phyloP scores from a whole-genome alignment of 2,888 invertebrate species.

The Metallyticus violacea region DNA sequence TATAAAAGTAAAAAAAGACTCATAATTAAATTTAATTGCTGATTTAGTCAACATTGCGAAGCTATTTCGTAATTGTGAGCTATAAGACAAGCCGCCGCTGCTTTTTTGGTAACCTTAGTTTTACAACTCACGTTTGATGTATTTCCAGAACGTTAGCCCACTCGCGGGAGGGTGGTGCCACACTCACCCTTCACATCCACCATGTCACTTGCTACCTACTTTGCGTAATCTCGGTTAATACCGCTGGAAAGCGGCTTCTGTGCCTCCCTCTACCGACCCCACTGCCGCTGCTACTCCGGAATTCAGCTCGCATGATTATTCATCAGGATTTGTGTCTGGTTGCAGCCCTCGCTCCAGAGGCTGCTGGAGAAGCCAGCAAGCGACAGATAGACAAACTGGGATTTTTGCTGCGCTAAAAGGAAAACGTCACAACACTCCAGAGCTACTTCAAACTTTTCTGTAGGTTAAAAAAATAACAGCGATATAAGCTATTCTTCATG shows the following conservation, averaged over 20 bases:
- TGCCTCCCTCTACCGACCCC: too few relatives aligned
- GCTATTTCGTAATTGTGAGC: too few relatives aligned
- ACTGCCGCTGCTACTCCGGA: too few relatives aligned
- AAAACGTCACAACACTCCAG: background rate
- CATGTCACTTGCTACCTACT: constrained; percentile 13
- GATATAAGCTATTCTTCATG: too few relatives aligned
- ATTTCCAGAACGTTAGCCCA: background rate
- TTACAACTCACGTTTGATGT: background rate
- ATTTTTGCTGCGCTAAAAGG: background rate
- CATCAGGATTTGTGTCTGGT: constrained; percentile 12
- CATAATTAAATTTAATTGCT: too few relatives aligned
- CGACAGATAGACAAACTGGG: background rate
- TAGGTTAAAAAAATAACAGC: too few relatives aligned
- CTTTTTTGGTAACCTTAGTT: too few relatives aligned
- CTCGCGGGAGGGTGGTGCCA: background rate
- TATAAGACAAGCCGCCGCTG: background rate
- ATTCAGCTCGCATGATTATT: constrained; percentile 14
- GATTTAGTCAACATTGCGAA: too few relatives aligned
- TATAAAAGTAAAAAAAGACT: too few relatives aligned
- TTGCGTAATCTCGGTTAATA: constrained; percentile 13
- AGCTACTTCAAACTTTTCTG: too few relatives aligned
- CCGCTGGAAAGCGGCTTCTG: constrained; percentile 7
- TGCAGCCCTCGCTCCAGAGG: too few relatives aligned
- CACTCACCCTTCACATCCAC: background rate
- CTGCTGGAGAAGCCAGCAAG: too few relatives aligned